Evolutionary conservation across 2,797 vertebrate species (phyloP).

Genomic region (Oreonectes daqikongensis): DNA sequence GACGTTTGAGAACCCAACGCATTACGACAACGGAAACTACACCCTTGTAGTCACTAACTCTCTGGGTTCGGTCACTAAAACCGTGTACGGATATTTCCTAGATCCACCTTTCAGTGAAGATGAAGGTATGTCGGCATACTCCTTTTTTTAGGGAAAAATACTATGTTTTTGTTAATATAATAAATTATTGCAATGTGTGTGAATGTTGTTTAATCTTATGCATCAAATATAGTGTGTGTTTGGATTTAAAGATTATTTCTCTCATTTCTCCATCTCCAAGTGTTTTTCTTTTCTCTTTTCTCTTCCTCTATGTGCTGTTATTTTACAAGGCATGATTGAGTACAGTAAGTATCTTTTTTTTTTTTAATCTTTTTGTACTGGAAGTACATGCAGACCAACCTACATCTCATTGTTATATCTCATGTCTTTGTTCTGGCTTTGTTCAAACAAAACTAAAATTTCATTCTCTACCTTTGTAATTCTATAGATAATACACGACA

Average conservation of each 20-base stretch:
- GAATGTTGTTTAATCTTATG: too few species aligned
- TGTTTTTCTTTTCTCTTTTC: constrained; percentile 60
- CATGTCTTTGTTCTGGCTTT: neutral
- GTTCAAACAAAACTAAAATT: neutral
- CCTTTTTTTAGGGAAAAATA: too few species aligned
- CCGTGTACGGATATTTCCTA: constrained; percentile 92
- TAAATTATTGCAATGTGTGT: too few species aligned
- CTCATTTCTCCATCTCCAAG: neutral
- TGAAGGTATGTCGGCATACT: constrained; percentile 58
- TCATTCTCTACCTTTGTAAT: neutral
- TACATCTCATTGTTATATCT: neutral
- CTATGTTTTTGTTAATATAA: too few species aligned
- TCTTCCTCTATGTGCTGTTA: constrained; percentile 56
- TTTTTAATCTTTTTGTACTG: constrained; percentile 52
- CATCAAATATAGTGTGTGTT: too few species aligned
- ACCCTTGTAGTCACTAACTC: constrained; percentile 91
- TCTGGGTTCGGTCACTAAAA: constrained; percentile 88
- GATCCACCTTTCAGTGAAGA: constrained; percentile 79
- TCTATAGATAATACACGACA: neutral
- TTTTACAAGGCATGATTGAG: constrained; percentile 64
- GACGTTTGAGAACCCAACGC: constrained; percentile 94
- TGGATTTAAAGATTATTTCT: too few species aligned
- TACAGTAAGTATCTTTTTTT: constrained; percentile 67
- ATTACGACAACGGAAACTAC: constrained; percentile 97
- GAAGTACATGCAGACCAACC: neutral